Evolutionary conservation across 2,797 vertebrate genomes (phyloP).

Genomic region (Fratercula arctica): DNA sequence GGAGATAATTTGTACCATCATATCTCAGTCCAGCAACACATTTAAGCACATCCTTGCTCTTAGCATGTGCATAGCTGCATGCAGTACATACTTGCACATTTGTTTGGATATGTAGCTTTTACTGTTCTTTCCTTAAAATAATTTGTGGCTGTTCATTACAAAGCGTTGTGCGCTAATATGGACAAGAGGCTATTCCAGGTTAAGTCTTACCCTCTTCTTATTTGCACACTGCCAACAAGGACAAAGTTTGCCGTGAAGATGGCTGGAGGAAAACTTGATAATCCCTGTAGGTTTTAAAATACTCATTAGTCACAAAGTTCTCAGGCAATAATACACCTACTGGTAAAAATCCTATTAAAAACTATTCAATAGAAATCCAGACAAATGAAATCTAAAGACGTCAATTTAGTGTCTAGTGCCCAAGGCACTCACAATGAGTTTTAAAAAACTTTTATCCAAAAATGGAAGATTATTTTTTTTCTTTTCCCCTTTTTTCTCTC

Average conservation of each 20-base stretch:
- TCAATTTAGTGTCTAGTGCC: neutral
- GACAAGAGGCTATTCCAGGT: neutral
- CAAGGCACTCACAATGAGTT: neutral
- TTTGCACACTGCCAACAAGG: neutral
- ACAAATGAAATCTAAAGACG: neutral
- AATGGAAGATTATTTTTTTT: neutral
- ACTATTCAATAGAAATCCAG: neutral
- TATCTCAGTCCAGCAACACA: neutral
- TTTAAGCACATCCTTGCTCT: neutral
- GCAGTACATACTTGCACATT: neutral
- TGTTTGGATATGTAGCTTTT: neutral
- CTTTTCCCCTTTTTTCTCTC: neutral
- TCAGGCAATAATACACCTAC: neutral
- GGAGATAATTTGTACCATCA: neutral
- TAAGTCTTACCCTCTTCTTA: neutral
- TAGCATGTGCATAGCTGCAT: neutral
- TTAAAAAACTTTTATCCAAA: neutral
- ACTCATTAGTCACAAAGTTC: neutral
- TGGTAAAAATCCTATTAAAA: neutral
- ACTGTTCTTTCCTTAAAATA: neutral
- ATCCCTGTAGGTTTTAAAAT: neutral
- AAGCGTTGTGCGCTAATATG: rapidly evolving
- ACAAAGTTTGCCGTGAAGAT: neutral
- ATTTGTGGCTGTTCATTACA: neutral
- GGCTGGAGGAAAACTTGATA: neutral